phyloP scores from a whole-genome alignment of 2,888 invertebrate species.

The Callimorpha dominula region DNA sequence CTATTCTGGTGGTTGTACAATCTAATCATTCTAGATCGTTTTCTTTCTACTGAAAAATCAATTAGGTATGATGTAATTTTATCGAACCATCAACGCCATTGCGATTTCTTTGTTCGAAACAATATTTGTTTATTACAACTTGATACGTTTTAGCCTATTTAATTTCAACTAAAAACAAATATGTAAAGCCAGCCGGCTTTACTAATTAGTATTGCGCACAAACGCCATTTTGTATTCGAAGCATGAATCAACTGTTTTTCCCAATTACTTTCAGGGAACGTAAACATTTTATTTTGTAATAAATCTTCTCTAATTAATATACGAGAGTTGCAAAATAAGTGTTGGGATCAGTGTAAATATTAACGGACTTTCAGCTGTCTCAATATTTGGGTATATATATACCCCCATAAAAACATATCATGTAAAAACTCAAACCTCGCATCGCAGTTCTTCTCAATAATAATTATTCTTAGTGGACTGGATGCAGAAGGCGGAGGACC shows the following conservation, averaged over 20 bases:
- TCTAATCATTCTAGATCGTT: too few species aligned
- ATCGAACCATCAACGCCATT: too few species aligned
- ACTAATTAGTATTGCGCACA: background rate
- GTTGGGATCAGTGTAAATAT: background rate
- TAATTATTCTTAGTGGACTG: too few species aligned
- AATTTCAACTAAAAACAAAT: background rate
- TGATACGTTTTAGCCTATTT: background rate
- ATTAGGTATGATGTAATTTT: too few species aligned
- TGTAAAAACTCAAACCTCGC: too few species aligned
- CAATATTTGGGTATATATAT: too few species aligned
- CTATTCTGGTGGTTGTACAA: too few species aligned
- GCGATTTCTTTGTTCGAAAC: background rate
- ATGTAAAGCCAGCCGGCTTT: background rate
- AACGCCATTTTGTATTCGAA: constrained; percentile 9
- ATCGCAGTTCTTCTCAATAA: too few species aligned
- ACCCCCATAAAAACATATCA: too few species aligned
- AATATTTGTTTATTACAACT: background rate
- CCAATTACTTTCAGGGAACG: constrained; percentile 7
- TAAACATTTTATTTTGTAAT: constrained; percentile 15
- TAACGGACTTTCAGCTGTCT: too few species aligned
- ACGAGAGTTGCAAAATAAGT: background rate
- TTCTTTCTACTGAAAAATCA: too few species aligned
- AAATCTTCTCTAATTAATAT: constrained; percentile 30
- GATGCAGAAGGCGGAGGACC: too few species aligned
- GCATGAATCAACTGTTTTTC: constrained; percentile 17